Base-by-base conservation (phyloP, 2,888 invertebrate species). In the Dinocampus coccinellae region DNA sequence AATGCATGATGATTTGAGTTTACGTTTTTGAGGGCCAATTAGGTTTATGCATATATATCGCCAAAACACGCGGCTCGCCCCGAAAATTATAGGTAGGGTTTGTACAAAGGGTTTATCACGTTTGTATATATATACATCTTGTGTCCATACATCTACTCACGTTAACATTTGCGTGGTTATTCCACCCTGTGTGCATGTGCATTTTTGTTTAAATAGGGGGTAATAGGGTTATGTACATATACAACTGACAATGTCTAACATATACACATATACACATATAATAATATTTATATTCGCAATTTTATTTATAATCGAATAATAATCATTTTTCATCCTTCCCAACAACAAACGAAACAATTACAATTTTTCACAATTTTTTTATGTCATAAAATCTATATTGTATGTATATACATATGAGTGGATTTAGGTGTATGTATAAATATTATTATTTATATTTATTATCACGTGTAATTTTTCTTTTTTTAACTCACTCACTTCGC, bases 81-180 rank as follows among this genome's bases (percentile, higher is more conserved):
- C n/a, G 57, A 57, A 57, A 57, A 57, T 57, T 57, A 57, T 57
- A 57, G 57, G 57, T 57, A 26, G 57, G 57, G 57, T 57, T 57
- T 47, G 9, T 47, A 47, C 16, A 47, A n/a, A 29, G 26, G 29
- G 57, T 24, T 57, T 57, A n/a, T 29, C 57, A 13, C 57, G 57
- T 29, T 26, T 57, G 24, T 57, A 57, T 52, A 7, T 47, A 16
- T 10, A 24, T n/a, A n/a, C n/a, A n/a, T n/a, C 53, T 39, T 39
- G 39, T 39, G 39, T 11, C 13, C n/a, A 55, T 55, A 13, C 22
- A 55, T 55, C 22, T 22, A 22, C 22, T 55, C 53, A 22, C 26
- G 26, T 55, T 39, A 39, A n/a, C 52, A 24, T 53, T 53, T 22
- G 52, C 52, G 52, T 53, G 52, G 52, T 53, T 22, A 53, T 10